Evolutionary conservation across 2,888 invertebrate genomes (phyloP).

Genomic region (Pycnomerus fuliginosus): DNA sequence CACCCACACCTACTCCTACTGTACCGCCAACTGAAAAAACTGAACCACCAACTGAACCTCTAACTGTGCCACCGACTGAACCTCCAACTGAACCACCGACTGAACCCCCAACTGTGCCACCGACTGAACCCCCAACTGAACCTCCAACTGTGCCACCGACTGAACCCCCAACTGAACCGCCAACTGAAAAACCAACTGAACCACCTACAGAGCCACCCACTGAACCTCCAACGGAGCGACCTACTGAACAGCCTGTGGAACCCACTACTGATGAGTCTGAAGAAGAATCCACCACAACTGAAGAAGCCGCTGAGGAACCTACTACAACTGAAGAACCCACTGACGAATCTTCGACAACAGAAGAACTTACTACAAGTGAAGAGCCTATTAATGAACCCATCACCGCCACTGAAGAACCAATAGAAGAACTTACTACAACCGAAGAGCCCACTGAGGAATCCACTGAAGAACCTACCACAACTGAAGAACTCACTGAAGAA

Average conservation of each 20-base stretch:
- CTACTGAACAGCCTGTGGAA: background rate
- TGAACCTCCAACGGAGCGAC: background rate
- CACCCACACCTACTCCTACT: background rate
- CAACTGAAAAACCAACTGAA: conserved; percentile 4
- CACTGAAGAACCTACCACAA: no score
- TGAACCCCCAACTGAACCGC: conserved; percentile 5
- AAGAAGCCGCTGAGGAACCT: no score
- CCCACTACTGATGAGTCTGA: background rate
- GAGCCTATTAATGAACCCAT: background rate
- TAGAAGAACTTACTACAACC: no score
- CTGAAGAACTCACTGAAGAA: no score
- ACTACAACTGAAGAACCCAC: no score
- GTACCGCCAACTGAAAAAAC: conserved; percentile 3
- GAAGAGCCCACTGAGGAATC: no score
- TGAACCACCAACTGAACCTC: conserved; percentile 1
- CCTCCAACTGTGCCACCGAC: conserved; percentile 8
- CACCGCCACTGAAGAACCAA: no score
- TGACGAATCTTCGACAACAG: background rate
- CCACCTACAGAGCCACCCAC: conserved; percentile 4
- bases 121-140: conserved; percentile 6
- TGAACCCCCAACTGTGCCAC: conserved; percentile 9
- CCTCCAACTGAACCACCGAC: conserved; percentile 9
- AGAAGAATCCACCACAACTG: background rate
- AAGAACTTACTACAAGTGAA: no score
- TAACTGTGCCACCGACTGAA: no score